Evolutionary conservation across 2,113 vertebrate species (phyloP), one percentile per base, ranked within the genome.

Genomic region (Clarias gariepinus): DNA sequence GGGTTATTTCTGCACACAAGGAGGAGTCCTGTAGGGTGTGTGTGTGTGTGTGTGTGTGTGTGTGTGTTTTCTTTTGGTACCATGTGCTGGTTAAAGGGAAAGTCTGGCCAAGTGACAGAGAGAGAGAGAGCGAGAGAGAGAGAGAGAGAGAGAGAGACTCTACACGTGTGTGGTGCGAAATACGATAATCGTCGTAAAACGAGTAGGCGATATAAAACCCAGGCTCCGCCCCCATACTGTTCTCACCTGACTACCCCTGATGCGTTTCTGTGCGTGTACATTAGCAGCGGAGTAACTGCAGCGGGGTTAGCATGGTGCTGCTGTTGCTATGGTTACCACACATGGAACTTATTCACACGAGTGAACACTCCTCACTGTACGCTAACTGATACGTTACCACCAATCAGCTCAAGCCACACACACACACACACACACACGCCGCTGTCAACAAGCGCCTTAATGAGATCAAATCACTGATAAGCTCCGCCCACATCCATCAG

Each of bases 1-100:
- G 81, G 64, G 82, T 83, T 83, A 83, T 83, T 83, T 83, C 64
- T 83, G 82, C 61, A 12, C 81, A 64, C 81, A 64, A n/a, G 55
- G 18, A 79, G 28, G 55, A 58, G 81, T 64, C 81, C 61, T 82
- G 36, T 13, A 64, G 80, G 23, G 80, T 82, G 33, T 47, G 71
- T 74, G 71, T 74, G 23, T n/a, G 63, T n/a, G 53, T 30, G 78
- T 33, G 53, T 21, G 76, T 58, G 57, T 80, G 71, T 52, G 74
- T 30, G 30, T 61, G 79, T 41, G 57, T n/a, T 61, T 63, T 36
- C 28, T 61, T 28, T 61, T 81, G 80, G 61, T 47, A 28, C 61
- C 80, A 64, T 82, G 60, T 82, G 60, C 61, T 82, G 80, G 60
- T 82, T 47, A 47, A 41, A 82, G 23, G 80, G 60, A 66, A 41